phyloP scores from a whole-genome alignment of 2,797 vertebrate genomes.

The Phoxinus dragarum region DNA sequence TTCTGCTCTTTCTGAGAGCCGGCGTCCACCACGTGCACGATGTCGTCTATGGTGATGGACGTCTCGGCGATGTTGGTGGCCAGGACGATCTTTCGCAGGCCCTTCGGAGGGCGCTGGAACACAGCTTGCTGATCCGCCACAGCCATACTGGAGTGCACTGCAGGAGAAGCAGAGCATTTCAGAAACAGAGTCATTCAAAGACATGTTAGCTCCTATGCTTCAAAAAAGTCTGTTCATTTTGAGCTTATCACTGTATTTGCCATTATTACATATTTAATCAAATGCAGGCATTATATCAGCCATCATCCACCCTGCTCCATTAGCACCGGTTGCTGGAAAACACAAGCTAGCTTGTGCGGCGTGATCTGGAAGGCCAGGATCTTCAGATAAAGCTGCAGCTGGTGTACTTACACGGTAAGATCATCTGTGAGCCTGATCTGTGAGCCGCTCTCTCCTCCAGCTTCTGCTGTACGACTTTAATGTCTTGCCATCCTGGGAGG shows the following conservation, averaged over 20 bases:
- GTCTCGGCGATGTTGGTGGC: slow-evolving; percentile 97
- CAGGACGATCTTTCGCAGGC: slow-evolving; percentile 90
- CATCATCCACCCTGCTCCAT: neutral
- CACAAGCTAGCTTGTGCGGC: too few species aligned
- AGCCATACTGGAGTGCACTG: slow-evolving; percentile 96
- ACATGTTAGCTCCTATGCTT: too few species aligned
- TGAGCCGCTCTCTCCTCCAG: slow-evolving; percentile 79
- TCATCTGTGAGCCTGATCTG: slow-evolving; percentile 81
- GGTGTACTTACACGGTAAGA: slow-evolving; percentile 84
- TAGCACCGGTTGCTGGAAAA: too few species aligned
- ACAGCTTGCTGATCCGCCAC: slow-evolving; percentile 93
- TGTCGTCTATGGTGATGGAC: slow-evolving; percentile 95
- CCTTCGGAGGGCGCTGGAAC: slow-evolving; percentile 85
- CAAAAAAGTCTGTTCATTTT: too few species aligned
- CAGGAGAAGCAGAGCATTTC: neutral
- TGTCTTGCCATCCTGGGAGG: slow-evolving; percentile 97
- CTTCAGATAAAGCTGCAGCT: too few species aligned
- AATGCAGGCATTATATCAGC: neutral
- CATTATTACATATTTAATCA: neutral
- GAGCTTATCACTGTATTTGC: too few species aligned
- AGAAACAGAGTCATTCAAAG: too few species aligned
- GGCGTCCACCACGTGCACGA: slow-evolving; percentile 92
- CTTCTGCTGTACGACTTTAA: slow-evolving; percentile 88
- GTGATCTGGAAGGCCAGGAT: neutral
- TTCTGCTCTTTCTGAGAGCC: slow-evolving; percentile 94